These are phyloP conservation scores for Caenorhabditis sulstoni DNA, from an alignment of 2,888 invertebrate genomes.

Conservation along the genomic window DNA sequence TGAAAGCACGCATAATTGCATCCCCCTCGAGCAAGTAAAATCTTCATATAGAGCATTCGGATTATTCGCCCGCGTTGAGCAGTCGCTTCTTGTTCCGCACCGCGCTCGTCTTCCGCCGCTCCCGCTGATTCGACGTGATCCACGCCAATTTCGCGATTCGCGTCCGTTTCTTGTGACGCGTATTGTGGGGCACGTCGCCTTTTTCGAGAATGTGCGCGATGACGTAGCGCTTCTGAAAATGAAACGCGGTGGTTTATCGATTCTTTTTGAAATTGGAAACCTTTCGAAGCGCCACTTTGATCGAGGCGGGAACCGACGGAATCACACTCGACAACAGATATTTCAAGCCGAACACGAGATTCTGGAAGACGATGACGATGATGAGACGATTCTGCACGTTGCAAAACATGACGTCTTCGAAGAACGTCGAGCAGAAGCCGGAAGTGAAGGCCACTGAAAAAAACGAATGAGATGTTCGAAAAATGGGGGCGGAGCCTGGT, in stretches of 20 bases:
- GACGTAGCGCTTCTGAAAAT: constrained; percentile 67
- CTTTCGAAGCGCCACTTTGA: constrained; percentile 64
- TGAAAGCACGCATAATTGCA: too few relatives aligned
- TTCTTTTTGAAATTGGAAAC: constrained; percentile 16
- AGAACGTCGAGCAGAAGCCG: constrained; percentile 76
- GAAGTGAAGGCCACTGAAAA: constrained; percentile 74
- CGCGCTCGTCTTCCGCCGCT: not conserved
- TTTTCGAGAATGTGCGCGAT: constrained; percentile 64
- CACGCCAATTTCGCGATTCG: constrained; percentile 64
- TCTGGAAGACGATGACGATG: constrained; percentile 70
- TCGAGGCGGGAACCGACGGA: constrained; percentile 62
- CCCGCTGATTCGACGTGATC: constrained; percentile 59
- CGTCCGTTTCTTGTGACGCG: constrained; percentile 47
- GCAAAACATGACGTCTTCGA: constrained; percentile 57
- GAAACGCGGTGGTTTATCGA: not conserved
- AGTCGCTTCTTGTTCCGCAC: too few relatives aligned
- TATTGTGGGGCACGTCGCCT: constrained; percentile 64
- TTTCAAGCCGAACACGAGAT: constrained; percentile 66
- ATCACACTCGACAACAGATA: constrained; percentile 67
- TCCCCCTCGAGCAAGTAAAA: too few relatives aligned
- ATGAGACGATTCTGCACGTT: constrained; percentile 64
- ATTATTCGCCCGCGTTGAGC: too few relatives aligned
- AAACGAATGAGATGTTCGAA: not conserved
- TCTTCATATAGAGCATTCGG: too few relatives aligned
- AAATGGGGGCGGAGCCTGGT: not conserved